A percentile compares a stretch with the other conserved stretches of the same genome.
These are phyloP conservation scores for Paramacrobiotus metropolitanus DNA, from an alignment of 1,140 invertebrate species.

Conservation along the genomic window DNA sequence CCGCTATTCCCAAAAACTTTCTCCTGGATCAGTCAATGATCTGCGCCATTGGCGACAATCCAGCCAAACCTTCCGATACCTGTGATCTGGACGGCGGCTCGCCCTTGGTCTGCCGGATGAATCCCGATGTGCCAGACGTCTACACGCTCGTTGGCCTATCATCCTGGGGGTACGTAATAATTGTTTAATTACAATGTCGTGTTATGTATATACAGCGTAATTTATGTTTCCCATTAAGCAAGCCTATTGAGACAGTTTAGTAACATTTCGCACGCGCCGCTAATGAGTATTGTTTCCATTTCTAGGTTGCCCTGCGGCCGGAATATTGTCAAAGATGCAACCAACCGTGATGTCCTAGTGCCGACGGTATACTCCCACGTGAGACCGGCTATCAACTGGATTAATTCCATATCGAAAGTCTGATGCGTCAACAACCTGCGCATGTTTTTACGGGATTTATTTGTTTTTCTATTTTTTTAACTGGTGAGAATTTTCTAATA, in stretches of 20 bases:
- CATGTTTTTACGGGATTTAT: no score
- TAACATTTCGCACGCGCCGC: no score
- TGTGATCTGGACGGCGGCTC: constrained; percentile 1
- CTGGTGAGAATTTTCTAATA: no score
- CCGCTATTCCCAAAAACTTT: background rate
- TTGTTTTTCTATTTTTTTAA: no score
- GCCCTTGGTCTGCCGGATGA: background rate
- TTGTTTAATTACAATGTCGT: no score
- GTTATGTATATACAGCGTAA: no score
- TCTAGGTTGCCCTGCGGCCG: background rate
- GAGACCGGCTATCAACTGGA: background rate
- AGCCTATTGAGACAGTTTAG: no score
- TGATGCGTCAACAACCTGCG: no score
- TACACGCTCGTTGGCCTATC: constrained; percentile 3
- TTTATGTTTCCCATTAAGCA: no score
- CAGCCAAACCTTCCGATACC: background rate
- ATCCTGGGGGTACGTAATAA: background rate
- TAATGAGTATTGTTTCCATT: background rate
- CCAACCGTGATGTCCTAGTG: background rate
- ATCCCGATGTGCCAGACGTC: background rate
- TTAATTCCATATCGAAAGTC: background rate
- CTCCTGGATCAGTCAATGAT: background rate
- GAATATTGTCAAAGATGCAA: background rate
- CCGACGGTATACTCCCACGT: background rate
- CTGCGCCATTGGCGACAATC: constrained; percentile 1